Base-by-base conservation (phyloP, 2,797 vertebrate genomes). In the Scolopax bukidnonensis region DNA sequence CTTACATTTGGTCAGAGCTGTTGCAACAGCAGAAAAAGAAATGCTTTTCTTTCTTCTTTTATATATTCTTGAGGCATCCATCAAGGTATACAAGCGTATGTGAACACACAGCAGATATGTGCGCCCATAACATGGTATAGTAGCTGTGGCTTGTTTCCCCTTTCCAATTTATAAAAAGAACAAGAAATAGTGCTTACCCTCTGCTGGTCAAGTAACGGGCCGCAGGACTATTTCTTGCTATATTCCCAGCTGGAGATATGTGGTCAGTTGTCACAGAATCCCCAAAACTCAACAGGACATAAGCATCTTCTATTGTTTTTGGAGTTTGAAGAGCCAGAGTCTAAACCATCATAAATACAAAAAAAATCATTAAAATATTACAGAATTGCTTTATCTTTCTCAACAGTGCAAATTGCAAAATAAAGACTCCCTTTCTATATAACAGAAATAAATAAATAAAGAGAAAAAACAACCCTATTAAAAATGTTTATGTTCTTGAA, bases 211-310 rank as follows among this genome's bases (percentile, higher is more conserved):
- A 98, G 86, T 99, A 99, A 80, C 99, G 99, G 17, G 99, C 99
- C 27, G 99, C 99, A 41, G 99, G 89, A 96, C 99, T 99, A 96
- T 98, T 99, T 87, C 99, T 98, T 87, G 99, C 99, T n/a, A 99
- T 99, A 97, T 99, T 99, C 60, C 99, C 99, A 27, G 99, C 99
- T 41, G 99, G 99, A 71, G 99, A 99, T 93, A 99, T 99, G 97
- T 99, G 99, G 97, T 99, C 99, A 2, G 99, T 99, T 71, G 99
- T 99, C 84, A 99, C 99, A 0, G 99, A 99, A 96, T 99, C 99
- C 17, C 99, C 99, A 56, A 99, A 92, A 97, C 98, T 99, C 90
- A 99, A 97, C 19, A 99, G 98, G 67, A 99, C 99, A 13, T 98
- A 98, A 40, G 99, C 99, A 4, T 98, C 98, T 25, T 95, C 94